Evolutionary conservation across 1,140 invertebrate species (phyloP).

Genomic region (Drosophila pandora): DNA sequence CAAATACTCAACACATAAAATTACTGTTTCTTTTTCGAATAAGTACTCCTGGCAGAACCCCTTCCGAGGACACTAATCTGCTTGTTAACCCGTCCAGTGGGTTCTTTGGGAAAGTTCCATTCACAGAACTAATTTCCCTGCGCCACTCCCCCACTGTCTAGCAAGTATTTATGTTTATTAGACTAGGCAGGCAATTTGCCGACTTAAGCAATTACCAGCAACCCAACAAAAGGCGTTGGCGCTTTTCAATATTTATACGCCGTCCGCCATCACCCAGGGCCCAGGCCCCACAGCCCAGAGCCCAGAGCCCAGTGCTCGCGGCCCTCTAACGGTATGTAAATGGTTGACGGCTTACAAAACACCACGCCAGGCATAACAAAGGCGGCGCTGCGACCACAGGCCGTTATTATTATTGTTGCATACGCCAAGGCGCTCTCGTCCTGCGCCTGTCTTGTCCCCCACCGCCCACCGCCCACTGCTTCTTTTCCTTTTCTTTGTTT

Average conservation of each 20-base stretch:
- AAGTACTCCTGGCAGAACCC: too few species aligned
- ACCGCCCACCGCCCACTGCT: conserved; percentile 1
- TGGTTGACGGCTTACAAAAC: conserved; percentile 59
- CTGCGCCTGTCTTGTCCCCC: conserved; percentile 23
- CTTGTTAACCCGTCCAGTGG: background rate
- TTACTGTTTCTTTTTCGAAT: too few species aligned
- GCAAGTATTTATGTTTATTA: conserved; percentile 60
- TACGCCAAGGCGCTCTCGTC: conserved; percentile 48
- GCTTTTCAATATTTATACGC: conserved; percentile 66
- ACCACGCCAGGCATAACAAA: conserved; percentile 44
- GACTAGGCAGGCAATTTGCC: conserved; percentile 58
- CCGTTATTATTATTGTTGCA: conserved; percentile 66
- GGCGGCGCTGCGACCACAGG: conserved; percentile 46
- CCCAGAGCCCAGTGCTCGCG: background rate
- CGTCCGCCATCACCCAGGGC: conserved; percentile 25
- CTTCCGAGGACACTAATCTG: background rate
- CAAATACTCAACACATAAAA: too few species aligned
- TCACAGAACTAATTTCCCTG: conserved; percentile 16
- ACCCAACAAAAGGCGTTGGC: conserved; percentile 52
- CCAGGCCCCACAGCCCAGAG: background rate
- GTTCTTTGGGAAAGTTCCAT: background rate
- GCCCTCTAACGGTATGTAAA: conserved; percentile 47
- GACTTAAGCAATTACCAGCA: conserved; percentile 62
- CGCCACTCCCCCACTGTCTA: background rate
- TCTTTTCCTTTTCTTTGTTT: conserved; percentile 41